Conservation (phyloP, 2,113 vertebrate genomes). For the Hippolais icterina region DNA sequence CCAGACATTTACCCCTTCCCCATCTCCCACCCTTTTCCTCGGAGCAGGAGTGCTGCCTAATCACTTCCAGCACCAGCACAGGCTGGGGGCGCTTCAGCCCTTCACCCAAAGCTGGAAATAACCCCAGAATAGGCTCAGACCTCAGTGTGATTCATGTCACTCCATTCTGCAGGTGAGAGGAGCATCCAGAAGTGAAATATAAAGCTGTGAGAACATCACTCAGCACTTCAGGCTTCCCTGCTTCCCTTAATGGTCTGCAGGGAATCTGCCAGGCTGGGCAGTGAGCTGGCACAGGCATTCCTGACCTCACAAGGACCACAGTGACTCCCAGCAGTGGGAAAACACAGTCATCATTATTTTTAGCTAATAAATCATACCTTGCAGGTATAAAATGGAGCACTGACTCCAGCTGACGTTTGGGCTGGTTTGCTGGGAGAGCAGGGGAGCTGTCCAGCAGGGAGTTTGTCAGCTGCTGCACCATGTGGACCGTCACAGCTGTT, state of each 20-base stretch:
- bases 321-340: neutral
- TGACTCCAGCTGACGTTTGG: neutral
- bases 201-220: neutral
- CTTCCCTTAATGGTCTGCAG: neutral
- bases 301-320: neutral
- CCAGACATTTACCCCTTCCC: accelerated
- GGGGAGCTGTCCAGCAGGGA: neutral
- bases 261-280: neutral
- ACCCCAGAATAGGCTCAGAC: neutral
- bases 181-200: neutral
- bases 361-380: neutral
- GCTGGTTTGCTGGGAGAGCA: neutral
- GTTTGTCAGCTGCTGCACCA: neutral
- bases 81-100: neutral
- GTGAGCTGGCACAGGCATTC: neutral
- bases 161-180: neutral
- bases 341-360: neutral
- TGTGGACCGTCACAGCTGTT: neutral
- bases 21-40: neutral
- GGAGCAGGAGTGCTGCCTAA: accelerated
- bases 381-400: neutral
- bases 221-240: neutral
- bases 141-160: accelerated
- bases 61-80: neutral
- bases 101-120: neutral